Evolutionary conservation across 2,888 invertebrate genomes (phyloP).

Genomic region (Dichetophora obliterata): DNA sequence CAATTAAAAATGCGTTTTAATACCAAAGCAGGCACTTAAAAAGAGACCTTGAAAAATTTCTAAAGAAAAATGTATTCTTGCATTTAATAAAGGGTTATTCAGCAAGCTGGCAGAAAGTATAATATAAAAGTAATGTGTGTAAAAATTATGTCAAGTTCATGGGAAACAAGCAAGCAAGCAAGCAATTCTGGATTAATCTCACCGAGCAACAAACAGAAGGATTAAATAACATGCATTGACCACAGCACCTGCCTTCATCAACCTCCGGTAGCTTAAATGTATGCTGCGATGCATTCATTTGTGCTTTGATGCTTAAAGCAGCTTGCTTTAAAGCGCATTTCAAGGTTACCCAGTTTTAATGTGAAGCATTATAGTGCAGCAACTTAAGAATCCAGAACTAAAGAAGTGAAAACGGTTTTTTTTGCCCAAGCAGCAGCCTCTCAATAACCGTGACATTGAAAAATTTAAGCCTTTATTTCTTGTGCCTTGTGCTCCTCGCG

Average conservation of each 20-base stretch:
- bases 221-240: neutral
- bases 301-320: neutral
- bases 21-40: neutral
- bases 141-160: slow-evolving; percentile 28
- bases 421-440: neutral
- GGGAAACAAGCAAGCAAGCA: neutral
- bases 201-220: neutral
- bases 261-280: neutral
- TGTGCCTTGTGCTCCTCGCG: too few species aligned
- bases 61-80: neutral
- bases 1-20: slow-evolving; percentile 21
- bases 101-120: neutral
- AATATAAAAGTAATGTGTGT: neutral
- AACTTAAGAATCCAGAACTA: neutral
- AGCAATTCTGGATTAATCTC: neutral
- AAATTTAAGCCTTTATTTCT: neutral
- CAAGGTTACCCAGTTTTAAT: slow-evolving; percentile 21
- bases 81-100: too few species aligned
- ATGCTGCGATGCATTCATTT: neutral
- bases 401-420: neutral
- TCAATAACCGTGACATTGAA: neutral
- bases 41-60: neutral
- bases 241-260: neutral
- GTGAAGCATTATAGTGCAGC: neutral
- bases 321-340: neutral